These are phyloP conservation scores for Nomada fabriciana DNA, from an alignment of 2,888 invertebrate species.

Conservation along the genomic window DNA sequence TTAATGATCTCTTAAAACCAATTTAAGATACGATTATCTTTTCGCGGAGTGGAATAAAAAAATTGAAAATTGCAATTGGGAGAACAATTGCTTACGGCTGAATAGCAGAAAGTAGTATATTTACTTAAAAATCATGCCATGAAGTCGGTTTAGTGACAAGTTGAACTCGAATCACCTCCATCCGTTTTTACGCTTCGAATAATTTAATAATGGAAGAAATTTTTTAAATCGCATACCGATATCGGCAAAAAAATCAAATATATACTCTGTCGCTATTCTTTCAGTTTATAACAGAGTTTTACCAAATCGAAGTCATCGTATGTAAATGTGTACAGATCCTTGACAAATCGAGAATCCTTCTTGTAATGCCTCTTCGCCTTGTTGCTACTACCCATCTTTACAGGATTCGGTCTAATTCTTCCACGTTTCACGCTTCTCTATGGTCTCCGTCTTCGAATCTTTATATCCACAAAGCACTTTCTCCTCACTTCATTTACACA, in stretches of 20 bases:
- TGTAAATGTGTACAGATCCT: slow-evolving; percentile 94
- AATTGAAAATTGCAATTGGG: too few species aligned
- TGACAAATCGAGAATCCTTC: slow-evolving; percentile 93
- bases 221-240: background rate
- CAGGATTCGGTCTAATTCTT: slow-evolving; percentile 1
- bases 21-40: too few species aligned
- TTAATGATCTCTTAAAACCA: too few species aligned
- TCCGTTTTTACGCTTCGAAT: background rate
- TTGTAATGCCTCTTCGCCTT: slow-evolving; percentile 88
- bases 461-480: slow-evolving; percentile 1
- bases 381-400: slow-evolving; percentile 73
- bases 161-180: too few species aligned
- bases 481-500: slow-evolving; percentile 17
- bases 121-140: too few species aligned
- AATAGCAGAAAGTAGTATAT: too few species aligned
- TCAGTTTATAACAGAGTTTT: slow-evolving; percentile 57
- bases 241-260: background rate
- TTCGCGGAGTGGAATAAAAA: too few species aligned
- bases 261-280: slow-evolving; percentile 49
- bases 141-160: too few species aligned
- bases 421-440: background rate
- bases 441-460: background rate
- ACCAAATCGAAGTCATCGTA: slow-evolving; percentile 88
- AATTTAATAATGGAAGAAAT: background rate
- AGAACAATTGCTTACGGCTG: too few species aligned